A percentile compares a stretch with the other conserved stretches of the same genome.
Conservation (phyloP, 2,888 invertebrate species). For the Mythimna loreyi region DNA sequence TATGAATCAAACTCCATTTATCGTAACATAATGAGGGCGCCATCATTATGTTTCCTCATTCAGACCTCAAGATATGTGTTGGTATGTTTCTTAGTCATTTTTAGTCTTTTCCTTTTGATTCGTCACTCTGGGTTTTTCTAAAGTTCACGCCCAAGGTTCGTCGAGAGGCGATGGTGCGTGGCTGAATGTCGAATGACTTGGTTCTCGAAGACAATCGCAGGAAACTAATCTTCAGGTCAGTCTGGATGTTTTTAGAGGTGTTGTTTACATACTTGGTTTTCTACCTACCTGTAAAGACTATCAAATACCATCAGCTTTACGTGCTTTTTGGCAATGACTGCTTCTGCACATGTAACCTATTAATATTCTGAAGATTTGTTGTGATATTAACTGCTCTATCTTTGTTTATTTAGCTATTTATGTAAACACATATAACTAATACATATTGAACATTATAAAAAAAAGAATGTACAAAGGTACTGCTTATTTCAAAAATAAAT, state of each 20-base stretch:
- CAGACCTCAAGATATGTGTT: neutral
- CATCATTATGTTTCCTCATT: constrained; percentile 37
- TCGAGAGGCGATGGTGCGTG: neutral
- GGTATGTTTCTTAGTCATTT: constrained; percentile 39
- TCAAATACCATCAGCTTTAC: too few species aligned
- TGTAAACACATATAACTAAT: too few species aligned
- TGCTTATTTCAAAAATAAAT: too few species aligned
- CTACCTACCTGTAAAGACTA: too few species aligned
- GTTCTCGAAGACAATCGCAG: constrained; percentile 3
- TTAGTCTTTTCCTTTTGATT: constrained; percentile 24
- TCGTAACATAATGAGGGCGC: constrained; percentile 19
- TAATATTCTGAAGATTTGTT: too few species aligned
- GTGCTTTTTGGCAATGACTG: too few species aligned
- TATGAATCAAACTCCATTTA: constrained; percentile 17
- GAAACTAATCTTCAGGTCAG: neutral
- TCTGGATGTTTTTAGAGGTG: neutral
- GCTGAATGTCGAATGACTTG: neutral
- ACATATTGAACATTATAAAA: too few species aligned
- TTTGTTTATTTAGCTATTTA: too few species aligned
- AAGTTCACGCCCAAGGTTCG: constrained; percentile 2
- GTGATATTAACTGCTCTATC: too few species aligned
- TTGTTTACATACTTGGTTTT: too few species aligned
- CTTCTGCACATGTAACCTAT: too few species aligned
- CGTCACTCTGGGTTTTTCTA: constrained; percentile 25
- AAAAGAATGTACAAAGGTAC: too few species aligned